These are phyloP conservation scores for Sceloporus undulatus DNA, from an alignment of 2,113 vertebrate genomes.

Conservation along the genomic window DNA sequence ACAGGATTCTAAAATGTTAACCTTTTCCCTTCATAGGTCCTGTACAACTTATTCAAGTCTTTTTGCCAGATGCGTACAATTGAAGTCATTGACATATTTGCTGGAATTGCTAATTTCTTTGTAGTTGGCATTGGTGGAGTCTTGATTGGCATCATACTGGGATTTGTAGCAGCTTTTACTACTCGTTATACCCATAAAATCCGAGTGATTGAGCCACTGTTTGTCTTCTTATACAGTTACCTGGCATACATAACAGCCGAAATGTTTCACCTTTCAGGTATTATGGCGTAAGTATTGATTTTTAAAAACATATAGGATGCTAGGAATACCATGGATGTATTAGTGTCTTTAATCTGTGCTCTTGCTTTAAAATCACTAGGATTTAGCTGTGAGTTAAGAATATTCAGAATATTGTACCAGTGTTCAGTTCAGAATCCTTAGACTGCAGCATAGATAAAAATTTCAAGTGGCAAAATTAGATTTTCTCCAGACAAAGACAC, in stretches of 20 bases:
- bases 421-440: not conserved
- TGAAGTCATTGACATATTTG: conserved; percentile 89
- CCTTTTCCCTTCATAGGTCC: conserved; percentile 81
- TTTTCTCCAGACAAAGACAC: not conserved
- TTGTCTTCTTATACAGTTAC: conserved; percentile 98
- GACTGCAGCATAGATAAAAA: not conserved
- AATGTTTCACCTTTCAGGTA: conserved; percentile 94
- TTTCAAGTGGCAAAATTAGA: not conserved
- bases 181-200: conserved; percentile 96
- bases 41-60: conserved; percentile 97
- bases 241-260: conserved; percentile 95
- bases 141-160: conserved; percentile 90
- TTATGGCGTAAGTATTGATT: conserved; percentile 94
- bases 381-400: not conserved
- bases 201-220: conserved; percentile 94
- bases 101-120: conserved; percentile 91
- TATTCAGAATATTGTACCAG: not conserved
- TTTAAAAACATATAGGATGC: conserved; percentile 25
- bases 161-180: conserved; percentile 95
- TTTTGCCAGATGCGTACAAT: conserved; percentile 92
- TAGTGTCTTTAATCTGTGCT: conserved; percentile 39
- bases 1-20: conserved; percentile 51
- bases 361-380: conserved; percentile 39
- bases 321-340: conserved; percentile 52
- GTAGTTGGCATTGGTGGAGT: conserved; percentile 93